These are phyloP conservation scores for Drosophila mayaguana DNA, from an alignment of 2,888 invertebrate species.

Conservation along the genomic window DNA sequence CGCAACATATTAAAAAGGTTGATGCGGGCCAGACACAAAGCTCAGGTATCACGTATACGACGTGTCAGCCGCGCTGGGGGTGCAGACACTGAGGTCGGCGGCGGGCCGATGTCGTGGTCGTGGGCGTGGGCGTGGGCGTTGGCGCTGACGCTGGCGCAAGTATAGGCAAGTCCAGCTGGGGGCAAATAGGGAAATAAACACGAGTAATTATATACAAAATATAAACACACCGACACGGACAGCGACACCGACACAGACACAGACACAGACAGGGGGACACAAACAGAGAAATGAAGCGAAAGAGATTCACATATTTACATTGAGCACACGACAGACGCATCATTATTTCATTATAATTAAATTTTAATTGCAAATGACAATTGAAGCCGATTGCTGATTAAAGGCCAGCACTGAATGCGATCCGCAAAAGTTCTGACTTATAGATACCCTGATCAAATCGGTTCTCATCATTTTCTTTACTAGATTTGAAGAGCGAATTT, in stretches of 20 bases:
- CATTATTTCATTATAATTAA: conserved; percentile 56
- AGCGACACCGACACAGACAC: background rate
- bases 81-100: background rate
- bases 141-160: background rate
- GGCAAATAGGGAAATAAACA: conserved; percentile 14
- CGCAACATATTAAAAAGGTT: background rate
- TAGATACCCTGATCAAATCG: background rate
- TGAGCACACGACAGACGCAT: conserved; percentile 35
- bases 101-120: background rate
- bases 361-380: conserved; percentile 53
- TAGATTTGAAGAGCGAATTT: no score
- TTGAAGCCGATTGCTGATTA: conserved; percentile 31
- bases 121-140: background rate
- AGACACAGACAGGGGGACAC: background rate
- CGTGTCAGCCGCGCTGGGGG: conserved; percentile 9
- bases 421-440: background rate
- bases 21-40: no score
- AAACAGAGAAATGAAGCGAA: background rate
- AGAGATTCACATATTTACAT: conserved; percentile 10
- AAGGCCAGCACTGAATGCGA: conserved; percentile 4
- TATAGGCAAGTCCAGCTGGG: background rate
- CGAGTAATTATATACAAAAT: background rate
- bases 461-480: no score
- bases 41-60: conserved; percentile 12
- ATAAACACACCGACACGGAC: background rate